Percentiles rank a stretch among this genome's conserved stretches.
These are phyloP conservation scores for Acronicta leporina DNA, from an alignment of 2,888 invertebrate species.

Conservation along the genomic window DNA sequence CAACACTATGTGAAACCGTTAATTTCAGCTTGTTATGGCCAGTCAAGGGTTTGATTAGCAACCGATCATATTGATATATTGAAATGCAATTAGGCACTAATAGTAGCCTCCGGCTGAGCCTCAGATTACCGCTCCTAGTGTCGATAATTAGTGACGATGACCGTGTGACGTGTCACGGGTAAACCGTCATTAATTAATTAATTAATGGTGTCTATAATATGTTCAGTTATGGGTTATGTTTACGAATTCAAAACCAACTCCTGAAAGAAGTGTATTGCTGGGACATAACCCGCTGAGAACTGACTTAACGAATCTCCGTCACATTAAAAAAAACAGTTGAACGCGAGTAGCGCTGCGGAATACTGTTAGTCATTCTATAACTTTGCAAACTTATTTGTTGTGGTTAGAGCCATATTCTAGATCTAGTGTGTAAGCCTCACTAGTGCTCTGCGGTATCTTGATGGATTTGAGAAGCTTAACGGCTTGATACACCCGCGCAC, in stretches of 20 bases:
- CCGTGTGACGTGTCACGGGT: slow-evolving; percentile 2
- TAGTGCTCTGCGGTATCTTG: slow-evolving; percentile 13
- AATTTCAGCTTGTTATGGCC: slow-evolving; percentile 39
- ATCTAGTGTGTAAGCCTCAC: slow-evolving; percentile 31
- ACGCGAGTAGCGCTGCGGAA: no score
- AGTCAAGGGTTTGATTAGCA: slow-evolving; percentile 51
- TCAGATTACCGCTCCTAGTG: slow-evolving; percentile 36
- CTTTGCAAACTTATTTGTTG: slow-evolving; percentile 12
- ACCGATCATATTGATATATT: slow-evolving; percentile 47
- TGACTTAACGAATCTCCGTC: no score
- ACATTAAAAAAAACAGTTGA: no score
- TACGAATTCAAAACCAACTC: no score
- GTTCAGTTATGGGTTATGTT: neutral
- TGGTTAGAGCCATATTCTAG: slow-evolving; percentile 25
- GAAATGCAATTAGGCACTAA: slow-evolving; percentile 46
- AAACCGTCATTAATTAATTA: slow-evolving; percentile 1
- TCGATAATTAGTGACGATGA: slow-evolving; percentile 23
- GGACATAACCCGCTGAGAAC: no score
- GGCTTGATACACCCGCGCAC: slow-evolving; percentile 7
- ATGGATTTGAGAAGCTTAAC: slow-evolving; percentile 29
- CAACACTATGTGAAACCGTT: slow-evolving; percentile 19
- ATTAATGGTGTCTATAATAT: neutral
- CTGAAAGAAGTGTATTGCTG: no score
- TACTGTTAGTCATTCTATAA: neutral
- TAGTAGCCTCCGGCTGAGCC: slow-evolving; percentile 33